These are phyloP conservation scores for Ammodytes dubius DNA, from an alignment of 2,113 vertebrate genomes.

Conservation along the genomic window DNA sequence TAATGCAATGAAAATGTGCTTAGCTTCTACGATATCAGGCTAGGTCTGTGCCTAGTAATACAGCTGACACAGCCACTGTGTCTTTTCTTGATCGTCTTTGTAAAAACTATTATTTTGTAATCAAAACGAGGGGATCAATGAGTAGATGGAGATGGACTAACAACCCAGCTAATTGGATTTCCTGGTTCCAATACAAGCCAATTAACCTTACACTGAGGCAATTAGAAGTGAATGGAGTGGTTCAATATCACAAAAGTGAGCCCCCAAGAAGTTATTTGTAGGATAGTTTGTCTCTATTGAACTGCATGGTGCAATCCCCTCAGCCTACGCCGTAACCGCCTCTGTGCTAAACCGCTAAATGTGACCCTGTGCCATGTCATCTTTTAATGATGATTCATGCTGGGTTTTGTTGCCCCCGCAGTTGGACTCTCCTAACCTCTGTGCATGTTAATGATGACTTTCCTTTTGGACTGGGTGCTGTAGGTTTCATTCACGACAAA, in stretches of 20 bases:
- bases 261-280: constrained; percentile 68
- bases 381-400: constrained; percentile 78
- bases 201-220: constrained; percentile 84
- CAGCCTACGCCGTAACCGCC: constrained; percentile 31
- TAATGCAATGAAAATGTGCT: constrained; percentile 15
- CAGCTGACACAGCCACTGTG: constrained; percentile 20
- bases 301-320: constrained; percentile 46
- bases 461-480: constrained; percentile 44
- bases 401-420: constrained; percentile 53
- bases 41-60: constrained; percentile 20
- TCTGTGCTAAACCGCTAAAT: constrained; percentile 40
- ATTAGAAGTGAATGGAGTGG: constrained; percentile 80
- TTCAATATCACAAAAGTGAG: constrained; percentile 77
- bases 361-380: constrained; percentile 63
- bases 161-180: constrained; percentile 77
- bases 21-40: constrained; percentile 3
- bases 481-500: constrained; percentile 67
- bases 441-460: constrained; percentile 74
- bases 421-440: constrained; percentile 58
- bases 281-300: constrained; percentile 74
- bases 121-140: constrained; percentile 76
- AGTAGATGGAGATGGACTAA: constrained; percentile 70
- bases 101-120: constrained; percentile 77
- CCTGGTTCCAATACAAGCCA: constrained; percentile 80
- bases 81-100: constrained; percentile 60